Conservation (phyloP, 64 coral and sea anemone genomes). For the Actinia tenebrosa region DNA sequence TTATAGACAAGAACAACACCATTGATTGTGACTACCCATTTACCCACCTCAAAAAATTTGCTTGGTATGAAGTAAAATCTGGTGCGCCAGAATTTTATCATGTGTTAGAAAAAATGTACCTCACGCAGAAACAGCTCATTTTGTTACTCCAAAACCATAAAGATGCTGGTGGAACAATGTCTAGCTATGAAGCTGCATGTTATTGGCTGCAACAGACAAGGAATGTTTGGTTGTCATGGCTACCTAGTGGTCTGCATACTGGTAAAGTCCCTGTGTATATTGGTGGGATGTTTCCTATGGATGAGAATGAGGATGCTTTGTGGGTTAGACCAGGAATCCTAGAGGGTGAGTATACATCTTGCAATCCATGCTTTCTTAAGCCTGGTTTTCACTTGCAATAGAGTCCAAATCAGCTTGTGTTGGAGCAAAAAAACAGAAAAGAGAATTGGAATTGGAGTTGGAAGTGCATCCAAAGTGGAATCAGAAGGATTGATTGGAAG, state of each 20-base stretch:
- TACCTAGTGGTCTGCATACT: slow-evolving; percentile 23
- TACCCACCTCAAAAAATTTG: slow-evolving; percentile 62
- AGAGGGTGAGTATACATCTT: slow-evolving; percentile 28
- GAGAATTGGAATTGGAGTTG: too few relatives aligned
- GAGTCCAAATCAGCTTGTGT: too few relatives aligned
- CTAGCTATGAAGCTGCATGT: slow-evolving; percentile 71
- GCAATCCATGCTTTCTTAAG: too few relatives aligned
- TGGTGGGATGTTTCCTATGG: slow-evolving; percentile 88
- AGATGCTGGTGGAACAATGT: slow-evolving; percentile 32
- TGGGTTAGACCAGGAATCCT: slow-evolving; percentile 84
- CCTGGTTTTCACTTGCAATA: too few relatives aligned
- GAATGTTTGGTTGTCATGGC: slow-evolving; percentile 67
- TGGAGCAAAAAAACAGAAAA: too few relatives aligned
- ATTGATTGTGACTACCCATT: slow-evolving; percentile 59
- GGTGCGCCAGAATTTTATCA: slow-evolving; percentile 65
- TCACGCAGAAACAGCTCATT: slow-evolving; percentile 51
- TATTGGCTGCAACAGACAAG: slow-evolving; percentile 47
- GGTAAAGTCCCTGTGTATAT: slow-evolving; percentile 70
- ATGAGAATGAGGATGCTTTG: slow-evolving; percentile 39
- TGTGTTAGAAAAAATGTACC: slow-evolving; percentile 57
- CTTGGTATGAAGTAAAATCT: slow-evolving; percentile 55
- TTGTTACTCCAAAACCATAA: slow-evolving; percentile 38
- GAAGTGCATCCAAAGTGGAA: too few relatives aligned
- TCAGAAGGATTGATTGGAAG: too few relatives aligned
- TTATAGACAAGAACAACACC: background rate